Conservation (phyloP, 64 coral and sea anemone species). For the Porites australiensis region DNA sequence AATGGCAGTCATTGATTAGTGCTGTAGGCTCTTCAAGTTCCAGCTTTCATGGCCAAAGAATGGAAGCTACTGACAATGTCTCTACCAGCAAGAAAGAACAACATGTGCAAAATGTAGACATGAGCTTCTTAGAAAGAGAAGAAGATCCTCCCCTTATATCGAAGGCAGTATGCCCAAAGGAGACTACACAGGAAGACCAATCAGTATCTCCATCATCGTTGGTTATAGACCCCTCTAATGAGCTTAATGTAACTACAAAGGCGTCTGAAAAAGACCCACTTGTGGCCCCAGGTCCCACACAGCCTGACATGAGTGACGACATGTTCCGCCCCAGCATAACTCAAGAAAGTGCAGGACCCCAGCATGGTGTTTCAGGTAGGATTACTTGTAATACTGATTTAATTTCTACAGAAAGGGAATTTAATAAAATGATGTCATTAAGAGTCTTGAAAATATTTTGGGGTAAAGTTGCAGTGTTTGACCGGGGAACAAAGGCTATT, state of each 20-base stretch:
- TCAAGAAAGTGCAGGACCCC: background rate
- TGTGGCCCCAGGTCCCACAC: slow-evolving; percentile 27
- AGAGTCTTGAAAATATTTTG: no score
- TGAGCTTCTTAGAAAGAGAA: background rate
- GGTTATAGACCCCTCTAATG: slow-evolving; percentile 22
- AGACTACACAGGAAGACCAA: background rate
- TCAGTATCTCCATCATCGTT: slow-evolving; percentile 85
- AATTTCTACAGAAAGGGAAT: no score
- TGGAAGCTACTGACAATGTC: background rate
- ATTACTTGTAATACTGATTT: no score
- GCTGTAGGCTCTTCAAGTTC: background rate
- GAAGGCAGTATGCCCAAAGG: background rate
- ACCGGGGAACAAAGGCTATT: no score
- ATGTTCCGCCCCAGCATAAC: slow-evolving; percentile 59
- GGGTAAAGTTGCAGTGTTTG: no score
- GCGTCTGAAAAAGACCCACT: background rate
- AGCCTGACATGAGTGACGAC: slow-evolving; percentile 82
- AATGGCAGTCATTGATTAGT: slow-evolving; percentile 37
- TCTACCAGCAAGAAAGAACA: background rate
- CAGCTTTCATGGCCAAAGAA: background rate
- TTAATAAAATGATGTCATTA: no score
- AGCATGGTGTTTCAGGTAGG: slow-evolving; percentile 16
- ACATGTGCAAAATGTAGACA: background rate
- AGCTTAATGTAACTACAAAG: background rate
- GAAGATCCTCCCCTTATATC: background rate